These are phyloP conservation scores for Danio choprae DNA, from an alignment of 2,797 vertebrate genomes.

Conservation along the genomic window DNA sequence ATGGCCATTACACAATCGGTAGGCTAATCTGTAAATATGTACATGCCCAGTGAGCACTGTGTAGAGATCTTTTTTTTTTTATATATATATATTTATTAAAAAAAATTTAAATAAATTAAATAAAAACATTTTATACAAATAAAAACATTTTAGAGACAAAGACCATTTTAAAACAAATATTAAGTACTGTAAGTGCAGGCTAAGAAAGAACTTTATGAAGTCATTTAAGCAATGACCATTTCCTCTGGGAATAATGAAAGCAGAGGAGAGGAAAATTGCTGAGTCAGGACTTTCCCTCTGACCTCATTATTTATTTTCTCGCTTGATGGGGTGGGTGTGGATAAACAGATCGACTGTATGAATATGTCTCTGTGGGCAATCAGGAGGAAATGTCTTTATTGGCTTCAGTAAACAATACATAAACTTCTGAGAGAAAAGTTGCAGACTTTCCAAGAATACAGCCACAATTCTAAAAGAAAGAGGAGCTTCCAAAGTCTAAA, in stretches of 20 bases:
- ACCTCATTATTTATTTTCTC: slow-evolving; percentile 29
- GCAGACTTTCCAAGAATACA: slow-evolving; percentile 4
- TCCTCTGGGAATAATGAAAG: slow-evolving; percentile 30
- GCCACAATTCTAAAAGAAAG: slow-evolving; percentile 1
- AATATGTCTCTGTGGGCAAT: slow-evolving; percentile 32
- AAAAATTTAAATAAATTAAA: no score
- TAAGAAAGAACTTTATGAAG: not conserved
- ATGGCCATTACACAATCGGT: no score
- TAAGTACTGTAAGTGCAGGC: no score
- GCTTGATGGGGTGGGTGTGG: slow-evolving; percentile 23
- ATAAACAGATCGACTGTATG: slow-evolving; percentile 25
- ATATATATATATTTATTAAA: no score
- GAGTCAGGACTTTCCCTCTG: slow-evolving; percentile 30
- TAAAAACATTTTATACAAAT: no score
- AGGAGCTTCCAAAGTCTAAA: not conserved
- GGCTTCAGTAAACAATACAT: slow-evolving; percentile 27
- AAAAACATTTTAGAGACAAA: no score
- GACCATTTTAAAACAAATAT: no score
- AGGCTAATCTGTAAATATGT: no score
- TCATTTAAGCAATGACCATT: not conserved
- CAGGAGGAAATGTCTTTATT: slow-evolving; percentile 27
- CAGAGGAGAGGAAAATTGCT: not conserved
- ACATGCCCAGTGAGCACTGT: no score
- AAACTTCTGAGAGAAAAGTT: slow-evolving; percentile 16
- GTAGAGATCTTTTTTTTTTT: no score